Conservation (phyloP, 2,797 vertebrate genomes). For the Sebastes matsubarae region DNA sequence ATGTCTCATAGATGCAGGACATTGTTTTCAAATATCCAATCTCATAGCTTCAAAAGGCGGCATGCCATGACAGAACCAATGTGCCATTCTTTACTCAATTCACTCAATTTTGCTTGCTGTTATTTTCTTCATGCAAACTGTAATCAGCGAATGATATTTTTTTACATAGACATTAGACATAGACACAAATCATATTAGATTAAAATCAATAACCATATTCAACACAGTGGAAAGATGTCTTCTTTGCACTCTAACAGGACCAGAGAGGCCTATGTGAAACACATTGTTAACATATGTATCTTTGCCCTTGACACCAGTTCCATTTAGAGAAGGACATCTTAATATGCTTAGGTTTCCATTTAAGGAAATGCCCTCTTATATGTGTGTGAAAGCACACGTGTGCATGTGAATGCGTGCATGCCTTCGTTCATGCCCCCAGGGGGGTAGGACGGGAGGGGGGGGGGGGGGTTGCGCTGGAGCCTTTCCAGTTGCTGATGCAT, state of each 20-base stretch:
- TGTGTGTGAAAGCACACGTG: conserved; percentile 55
- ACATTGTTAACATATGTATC: conserved; percentile 81
- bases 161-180: not conserved
- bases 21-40: conserved; percentile 85
- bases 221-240: conserved; percentile 29
- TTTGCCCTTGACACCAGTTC: conserved; percentile 75
- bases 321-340: conserved; percentile 77
- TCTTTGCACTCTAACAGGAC: conserved; percentile 57
- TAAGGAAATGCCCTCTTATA: conserved; percentile 72
- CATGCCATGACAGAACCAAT: conserved; percentile 84
- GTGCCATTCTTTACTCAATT: conserved; percentile 86
- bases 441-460: not conserved
- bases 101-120: conserved; percentile 80
- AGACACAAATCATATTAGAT: conserved; percentile 35
- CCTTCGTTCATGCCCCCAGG: conserved; percentile 34
- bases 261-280: conserved; percentile 65
- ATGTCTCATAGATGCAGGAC: conserved; percentile 85
- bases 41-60: conserved; percentile 81
- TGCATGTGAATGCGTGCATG: conserved; percentile 32
- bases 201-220: conserved; percentile 27
- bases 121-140: conserved; percentile 80
- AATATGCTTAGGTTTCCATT: conserved; percentile 80
- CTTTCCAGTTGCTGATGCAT: conserved; percentile 82
- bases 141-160: conserved; percentile 74
- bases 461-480: conserved; percentile 61